Percentiles rank a stretch among this genome's conserved stretches.
Conservation (phyloP, 2,113 vertebrate species). For the Cisticola juncidis region DNA sequence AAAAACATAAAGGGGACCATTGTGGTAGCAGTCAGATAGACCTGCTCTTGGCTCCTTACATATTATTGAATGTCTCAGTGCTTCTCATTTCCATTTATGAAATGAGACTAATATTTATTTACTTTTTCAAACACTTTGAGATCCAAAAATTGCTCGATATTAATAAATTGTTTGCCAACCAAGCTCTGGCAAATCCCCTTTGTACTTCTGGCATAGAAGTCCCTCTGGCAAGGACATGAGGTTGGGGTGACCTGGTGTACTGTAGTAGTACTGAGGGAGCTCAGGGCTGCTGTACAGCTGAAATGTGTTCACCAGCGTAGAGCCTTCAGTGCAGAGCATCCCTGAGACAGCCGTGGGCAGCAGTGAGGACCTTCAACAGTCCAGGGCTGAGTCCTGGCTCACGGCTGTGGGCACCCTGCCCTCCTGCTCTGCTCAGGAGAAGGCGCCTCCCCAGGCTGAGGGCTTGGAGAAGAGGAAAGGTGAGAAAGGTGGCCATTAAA, state of each 20-base stretch:
- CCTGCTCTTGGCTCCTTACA: not conserved
- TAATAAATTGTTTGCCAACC: not conserved
- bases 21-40: not conserved
- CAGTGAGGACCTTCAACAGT: not conserved
- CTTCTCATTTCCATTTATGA: conserved; percentile 7
- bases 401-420: not conserved
- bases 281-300: not conserved
- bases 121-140: not conserved
- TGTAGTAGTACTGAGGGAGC: not conserved
- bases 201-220: not conserved
- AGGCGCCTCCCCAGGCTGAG: not conserved
- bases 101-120: not conserved
- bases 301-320: not conserved
- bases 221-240: not conserved
- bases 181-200: not conserved
- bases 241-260: not conserved
- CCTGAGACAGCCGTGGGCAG: not conserved
- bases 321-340: not conserved
- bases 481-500: not conserved
- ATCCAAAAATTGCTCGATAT: not conserved
- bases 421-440: not conserved
- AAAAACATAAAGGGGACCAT: not conserved
- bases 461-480: not conserved
- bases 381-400: too few species aligned
- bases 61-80: not conserved